These are phyloP conservation scores for Chrysomallon squamiferum DNA, from an alignment of 1,140 invertebrate genomes.

Conservation along the genomic window DNA sequence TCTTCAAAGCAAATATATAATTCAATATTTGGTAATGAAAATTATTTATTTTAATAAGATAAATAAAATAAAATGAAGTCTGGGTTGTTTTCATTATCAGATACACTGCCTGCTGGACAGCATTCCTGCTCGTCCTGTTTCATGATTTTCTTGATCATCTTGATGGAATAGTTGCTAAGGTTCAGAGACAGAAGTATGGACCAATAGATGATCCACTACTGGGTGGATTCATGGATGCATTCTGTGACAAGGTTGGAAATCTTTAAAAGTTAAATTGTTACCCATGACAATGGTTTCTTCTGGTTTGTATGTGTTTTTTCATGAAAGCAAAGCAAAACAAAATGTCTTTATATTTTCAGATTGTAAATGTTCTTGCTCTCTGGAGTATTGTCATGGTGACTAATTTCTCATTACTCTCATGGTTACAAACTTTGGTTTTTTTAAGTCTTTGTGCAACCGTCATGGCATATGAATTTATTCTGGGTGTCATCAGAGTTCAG, in stretches of 20 bases:
- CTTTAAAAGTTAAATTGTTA: neutral
- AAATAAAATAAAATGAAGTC: too few species aligned
- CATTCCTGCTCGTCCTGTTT: constrained; percentile 37
- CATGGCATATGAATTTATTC: constrained; percentile 51
- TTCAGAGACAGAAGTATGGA: constrained; percentile 44
- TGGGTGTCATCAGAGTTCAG: constrained; percentile 57
- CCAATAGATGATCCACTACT: constrained; percentile 48
- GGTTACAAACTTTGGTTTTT: constrained; percentile 25
- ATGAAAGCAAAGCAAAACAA: too few species aligned
- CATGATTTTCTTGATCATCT: constrained; percentile 55
- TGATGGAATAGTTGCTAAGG: constrained; percentile 55
- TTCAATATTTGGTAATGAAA: too few species aligned
- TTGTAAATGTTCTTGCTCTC: constrained; percentile 53
- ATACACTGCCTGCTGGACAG: constrained; percentile 33
- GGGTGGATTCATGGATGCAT: constrained; percentile 55
- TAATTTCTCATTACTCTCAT: constrained; percentile 41
- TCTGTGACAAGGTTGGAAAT: constrained; percentile 52
- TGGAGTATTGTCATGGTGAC: constrained; percentile 55
- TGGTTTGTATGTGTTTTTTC: too few species aligned
- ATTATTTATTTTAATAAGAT: too few species aligned
- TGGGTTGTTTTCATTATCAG: too few species aligned
- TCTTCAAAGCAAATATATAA: too few species aligned
- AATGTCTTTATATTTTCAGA: constrained; percentile 34
- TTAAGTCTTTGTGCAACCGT: constrained; percentile 35
- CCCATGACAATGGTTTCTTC: neutral